Evolutionary conservation across 2,797 vertebrate genomes (phyloP).

Genomic region (Neoniphon sammara): DNA sequence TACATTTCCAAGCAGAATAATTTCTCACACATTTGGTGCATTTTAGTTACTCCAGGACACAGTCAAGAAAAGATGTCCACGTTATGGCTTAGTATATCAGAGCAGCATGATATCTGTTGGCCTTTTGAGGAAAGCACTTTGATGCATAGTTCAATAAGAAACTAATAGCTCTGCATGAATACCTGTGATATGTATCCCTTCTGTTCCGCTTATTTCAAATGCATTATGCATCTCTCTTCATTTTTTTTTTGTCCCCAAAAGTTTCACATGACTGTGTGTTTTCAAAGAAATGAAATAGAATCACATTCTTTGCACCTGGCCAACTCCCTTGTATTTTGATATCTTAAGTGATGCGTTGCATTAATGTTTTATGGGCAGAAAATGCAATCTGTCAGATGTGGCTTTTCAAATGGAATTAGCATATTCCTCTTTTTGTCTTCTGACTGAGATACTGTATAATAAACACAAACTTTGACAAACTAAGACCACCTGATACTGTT

Average conservation of each 20-base stretch:
- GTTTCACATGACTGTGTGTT: constrained; percentile 63
- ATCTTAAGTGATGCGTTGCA: constrained; percentile 73
- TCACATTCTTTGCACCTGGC: constrained; percentile 46
- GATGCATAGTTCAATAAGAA: constrained; percentile 60
- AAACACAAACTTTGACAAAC: constrained; percentile 45
- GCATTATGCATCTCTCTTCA: constrained; percentile 54
- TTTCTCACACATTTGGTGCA: constrained; percentile 11
- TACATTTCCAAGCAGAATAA: constrained; percentile 2
- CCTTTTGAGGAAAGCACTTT: constrained; percentile 52
- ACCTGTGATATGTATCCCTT: constrained; percentile 48
- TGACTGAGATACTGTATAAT: constrained; percentile 30
- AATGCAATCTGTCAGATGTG: constrained; percentile 59
- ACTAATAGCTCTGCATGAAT: constrained; percentile 57
- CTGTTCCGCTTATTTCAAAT: constrained; percentile 49
- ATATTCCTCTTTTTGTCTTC: constrained; percentile 41
- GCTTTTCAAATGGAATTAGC: constrained; percentile 41
- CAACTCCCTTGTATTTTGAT: constrained; percentile 56
- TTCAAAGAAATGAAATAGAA: constrained; percentile 61
- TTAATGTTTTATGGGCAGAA: constrained; percentile 72
- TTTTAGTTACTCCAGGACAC: constrained; percentile 23
- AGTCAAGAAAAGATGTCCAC: constrained; percentile 38
- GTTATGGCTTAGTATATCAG: constrained; percentile 51
- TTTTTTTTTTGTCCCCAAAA: constrained; percentile 58
- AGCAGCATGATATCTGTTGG: constrained; percentile 43
- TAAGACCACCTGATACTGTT: constrained; percentile 23